These are phyloP conservation scores for Noctua janthe DNA, from an alignment of 2,888 invertebrate species.

Conservation along the genomic window DNA sequence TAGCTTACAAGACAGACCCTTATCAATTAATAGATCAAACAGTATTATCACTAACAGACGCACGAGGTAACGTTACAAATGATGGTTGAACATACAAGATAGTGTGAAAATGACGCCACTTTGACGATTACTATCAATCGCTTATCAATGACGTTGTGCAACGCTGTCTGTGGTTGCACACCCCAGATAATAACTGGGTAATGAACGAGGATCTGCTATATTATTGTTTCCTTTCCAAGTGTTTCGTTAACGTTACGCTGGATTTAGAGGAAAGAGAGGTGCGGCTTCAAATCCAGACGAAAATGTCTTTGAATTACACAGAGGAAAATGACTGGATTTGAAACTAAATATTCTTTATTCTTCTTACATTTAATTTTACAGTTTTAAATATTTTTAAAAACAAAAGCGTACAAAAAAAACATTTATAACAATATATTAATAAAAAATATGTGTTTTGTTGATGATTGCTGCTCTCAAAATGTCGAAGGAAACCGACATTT, in stretches of 20 bases:
- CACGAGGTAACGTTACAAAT: neutral
- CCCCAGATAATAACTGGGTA: neutral
- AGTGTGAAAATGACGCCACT: constrained; percentile 16
- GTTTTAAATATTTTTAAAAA: too few species aligned
- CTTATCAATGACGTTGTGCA: constrained; percentile 23
- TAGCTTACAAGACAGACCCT: neutral
- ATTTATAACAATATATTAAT: too few species aligned
- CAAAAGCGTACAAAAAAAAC: too few species aligned
- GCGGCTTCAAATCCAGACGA: too few species aligned
- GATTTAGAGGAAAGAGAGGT: too few species aligned
- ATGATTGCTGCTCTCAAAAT: too few species aligned
- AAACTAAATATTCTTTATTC: too few species aligned
- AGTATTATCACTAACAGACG: constrained; percentile 22
- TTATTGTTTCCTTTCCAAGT: neutral
- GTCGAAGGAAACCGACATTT: too few species aligned
- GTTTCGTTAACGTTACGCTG: neutral
- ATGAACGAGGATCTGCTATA: neutral
- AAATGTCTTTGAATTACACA: too few species aligned
- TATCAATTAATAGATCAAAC: constrained; percentile 6
- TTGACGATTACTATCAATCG: constrained; percentile 8
- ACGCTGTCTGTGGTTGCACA: constrained; percentile 27
- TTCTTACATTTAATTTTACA: too few species aligned
- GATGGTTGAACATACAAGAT: constrained; percentile 9
- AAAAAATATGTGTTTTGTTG: too few species aligned
- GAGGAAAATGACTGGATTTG: too few species aligned